phyloP scores from a whole-genome alignment of 2,888 invertebrate genomes.

The Chalcosyrphus nemorum region DNA sequence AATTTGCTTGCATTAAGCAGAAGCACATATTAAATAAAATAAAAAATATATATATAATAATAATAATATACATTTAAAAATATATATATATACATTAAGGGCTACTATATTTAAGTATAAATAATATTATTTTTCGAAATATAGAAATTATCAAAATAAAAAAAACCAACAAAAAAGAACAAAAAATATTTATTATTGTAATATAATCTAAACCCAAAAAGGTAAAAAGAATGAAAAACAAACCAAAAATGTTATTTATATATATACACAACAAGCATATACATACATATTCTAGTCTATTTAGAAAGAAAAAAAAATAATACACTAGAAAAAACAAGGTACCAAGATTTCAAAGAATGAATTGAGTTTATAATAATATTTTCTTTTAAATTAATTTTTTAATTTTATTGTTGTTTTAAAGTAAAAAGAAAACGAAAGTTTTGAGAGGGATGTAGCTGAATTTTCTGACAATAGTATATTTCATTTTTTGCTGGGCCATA shows the following conservation, averaged over 20 bases:
- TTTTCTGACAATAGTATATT: conserved; percentile 45
- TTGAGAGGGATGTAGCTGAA: conserved; percentile 42
- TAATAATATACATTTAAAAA: conserved; percentile 62
- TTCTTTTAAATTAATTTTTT: not conserved
- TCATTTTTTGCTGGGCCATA: conserved; percentile 31
- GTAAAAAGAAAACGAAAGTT: conserved; percentile 1
- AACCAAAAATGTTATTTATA: conserved; percentile 66
- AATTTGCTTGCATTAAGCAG: conserved; percentile 67
- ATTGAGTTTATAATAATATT: conserved; percentile 22
- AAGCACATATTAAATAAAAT: conserved; percentile 57
- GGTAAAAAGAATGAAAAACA: conserved; percentile 39
- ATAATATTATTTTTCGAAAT: conserved; percentile 72
- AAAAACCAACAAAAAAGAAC: conserved; percentile 45
- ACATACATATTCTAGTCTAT: conserved; percentile 71
- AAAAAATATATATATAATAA: conserved; percentile 38
- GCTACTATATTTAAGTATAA: conserved; percentile 68
- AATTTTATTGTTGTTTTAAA: not conserved
- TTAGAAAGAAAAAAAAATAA: conserved; percentile 41
- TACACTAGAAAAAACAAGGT: conserved; percentile 66
- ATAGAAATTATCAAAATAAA: conserved; percentile 64
- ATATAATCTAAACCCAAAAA: conserved; percentile 64
- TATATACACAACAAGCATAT: conserved; percentile 71
- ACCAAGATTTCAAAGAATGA: conserved; percentile 61
- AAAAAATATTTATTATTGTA: conserved; percentile 66
- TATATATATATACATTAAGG: conserved; percentile 65